These are phyloP conservation scores for Mus musculus DNA, from an alignment of 2,113 vertebrate genomes.

Conservation along the genomic window DNA sequence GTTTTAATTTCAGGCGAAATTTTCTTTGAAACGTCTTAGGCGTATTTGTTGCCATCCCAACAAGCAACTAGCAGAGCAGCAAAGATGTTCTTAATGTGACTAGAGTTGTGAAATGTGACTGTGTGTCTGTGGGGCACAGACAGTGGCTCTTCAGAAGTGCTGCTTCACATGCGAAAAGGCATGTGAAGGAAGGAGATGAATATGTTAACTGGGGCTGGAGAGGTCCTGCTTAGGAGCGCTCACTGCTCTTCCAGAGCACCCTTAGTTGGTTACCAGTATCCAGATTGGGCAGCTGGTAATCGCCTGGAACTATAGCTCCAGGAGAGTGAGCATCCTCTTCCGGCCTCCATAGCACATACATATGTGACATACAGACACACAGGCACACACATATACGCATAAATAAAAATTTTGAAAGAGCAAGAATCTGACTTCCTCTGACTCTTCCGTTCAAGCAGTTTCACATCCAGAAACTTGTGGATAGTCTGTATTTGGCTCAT, in stretches of 20 bases:
- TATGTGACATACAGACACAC: not conserved
- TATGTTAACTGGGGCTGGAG: not conserved
- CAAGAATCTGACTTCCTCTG: not conserved
- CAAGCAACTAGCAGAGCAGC: not conserved
- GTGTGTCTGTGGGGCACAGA: not conserved
- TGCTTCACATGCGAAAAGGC: not conserved
- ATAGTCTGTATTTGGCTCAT: not conserved
- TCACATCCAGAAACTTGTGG: not conserved
- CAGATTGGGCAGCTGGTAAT: not conserved
- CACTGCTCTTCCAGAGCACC: not conserved
- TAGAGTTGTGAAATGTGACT: not conserved
- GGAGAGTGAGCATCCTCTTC: not conserved
- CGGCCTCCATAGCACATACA: not conserved
- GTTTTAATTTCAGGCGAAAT: conserved; percentile 30
- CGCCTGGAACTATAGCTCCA: not conserved
- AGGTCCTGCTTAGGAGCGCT: not conserved
- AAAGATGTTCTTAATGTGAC: not conserved
- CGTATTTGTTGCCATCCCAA: not conserved
- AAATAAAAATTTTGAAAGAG: not conserved
- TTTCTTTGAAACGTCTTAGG: not conserved
- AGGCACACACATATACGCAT: not conserved
- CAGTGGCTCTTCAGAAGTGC: not conserved
- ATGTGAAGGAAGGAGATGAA: not conserved
- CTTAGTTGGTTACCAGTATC: not conserved
- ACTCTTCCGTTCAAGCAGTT: not conserved